These are phyloP conservation scores for Malurus cyaneus DNA, from an alignment of 2,113 vertebrate species.

Conservation along the genomic window DNA sequence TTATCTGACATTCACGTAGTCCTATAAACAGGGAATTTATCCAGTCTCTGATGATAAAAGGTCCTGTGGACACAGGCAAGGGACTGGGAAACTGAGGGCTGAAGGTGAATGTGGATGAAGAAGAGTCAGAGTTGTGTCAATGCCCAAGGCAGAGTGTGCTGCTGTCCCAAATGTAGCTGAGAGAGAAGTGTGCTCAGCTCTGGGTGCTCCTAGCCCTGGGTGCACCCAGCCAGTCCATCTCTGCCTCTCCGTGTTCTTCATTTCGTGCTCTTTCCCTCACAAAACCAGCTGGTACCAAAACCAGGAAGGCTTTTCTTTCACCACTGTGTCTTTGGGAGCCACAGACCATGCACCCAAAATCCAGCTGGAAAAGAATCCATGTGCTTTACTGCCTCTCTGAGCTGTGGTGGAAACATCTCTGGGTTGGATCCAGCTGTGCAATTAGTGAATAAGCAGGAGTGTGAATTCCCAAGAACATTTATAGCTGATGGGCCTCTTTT, in stretches of 20 bases:
- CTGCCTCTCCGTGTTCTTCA: not conserved
- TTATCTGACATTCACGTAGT: not conserved
- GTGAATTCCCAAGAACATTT: conserved; percentile 38
- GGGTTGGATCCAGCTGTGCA: conserved; percentile 28
- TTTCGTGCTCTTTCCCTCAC: not conserved
- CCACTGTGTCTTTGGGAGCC: not conserved
- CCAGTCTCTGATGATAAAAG: not conserved
- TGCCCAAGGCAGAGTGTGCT: not conserved
- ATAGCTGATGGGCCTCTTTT: not conserved
- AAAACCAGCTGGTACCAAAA: not conserved
- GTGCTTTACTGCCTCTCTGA: not conserved
- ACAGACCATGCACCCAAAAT: not conserved
- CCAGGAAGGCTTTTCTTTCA: not conserved
- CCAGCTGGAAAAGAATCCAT: not conserved
- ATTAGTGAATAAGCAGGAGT: conserved; percentile 31
- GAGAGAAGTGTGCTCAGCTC: not conserved
- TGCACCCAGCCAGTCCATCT: not conserved
- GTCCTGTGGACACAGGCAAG: not conserved
- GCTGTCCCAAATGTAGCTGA: not conserved
- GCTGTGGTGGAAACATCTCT: conserved; percentile 12
- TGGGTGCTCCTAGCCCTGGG: not conserved
- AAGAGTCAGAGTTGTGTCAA: not conserved
- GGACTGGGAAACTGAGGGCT: not conserved
- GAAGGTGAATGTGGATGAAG: not conserved
- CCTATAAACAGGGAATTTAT: not conserved